Base-by-base conservation (phyloP, 2,797 vertebrate species). In the Siniperca undulata region DNA sequence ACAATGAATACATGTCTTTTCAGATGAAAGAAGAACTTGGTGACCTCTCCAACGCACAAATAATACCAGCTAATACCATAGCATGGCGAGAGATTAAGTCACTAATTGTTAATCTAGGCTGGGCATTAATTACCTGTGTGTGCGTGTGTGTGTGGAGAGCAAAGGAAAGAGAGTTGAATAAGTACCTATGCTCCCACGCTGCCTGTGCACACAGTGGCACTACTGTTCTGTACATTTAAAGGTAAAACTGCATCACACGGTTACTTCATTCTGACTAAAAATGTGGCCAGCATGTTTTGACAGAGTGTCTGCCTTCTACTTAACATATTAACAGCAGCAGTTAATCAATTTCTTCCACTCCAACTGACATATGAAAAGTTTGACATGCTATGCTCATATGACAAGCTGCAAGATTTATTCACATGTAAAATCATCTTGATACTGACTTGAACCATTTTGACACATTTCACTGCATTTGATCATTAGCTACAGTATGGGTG, bases 31-130 rank as follows among this genome's bases (percentile, higher is more conserved):
- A 50, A 5, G 62, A 83, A 50, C 72, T 46, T 12, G 22, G 30
- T 70, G 80, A 82, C 78, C 69, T 61, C 65, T 70, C 2, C 4
- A n/a, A 20, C 36, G 38, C 52, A 77, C 64, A 64, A 2, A 50
- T 83, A 69, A 74, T 42, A 74, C 59, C 48, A 50, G n/a, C 14
- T 80, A 70, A 86, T 64, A 46, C 2, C 58, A 30, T 1, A 68
- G 30, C 34, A 73, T 61, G 19, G 7, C 17, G 1, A 65, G 0
- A 2, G 62, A 82, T 78, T 74, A 70, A 14, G 42, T 71, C 19
- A 17, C 55, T 78, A 86, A 84, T 74, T 77, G 8, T 53, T 40
- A 58, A 81, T 70, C 20, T 69, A 71, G 67, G 12, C 27, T n/a
- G 12, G 30, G 46, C 27, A 53, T 74, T 46, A 65, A 55, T 65